Conservation (phyloP, 1,140 invertebrate genomes). For the Drosophila punjabiensis region DNA sequence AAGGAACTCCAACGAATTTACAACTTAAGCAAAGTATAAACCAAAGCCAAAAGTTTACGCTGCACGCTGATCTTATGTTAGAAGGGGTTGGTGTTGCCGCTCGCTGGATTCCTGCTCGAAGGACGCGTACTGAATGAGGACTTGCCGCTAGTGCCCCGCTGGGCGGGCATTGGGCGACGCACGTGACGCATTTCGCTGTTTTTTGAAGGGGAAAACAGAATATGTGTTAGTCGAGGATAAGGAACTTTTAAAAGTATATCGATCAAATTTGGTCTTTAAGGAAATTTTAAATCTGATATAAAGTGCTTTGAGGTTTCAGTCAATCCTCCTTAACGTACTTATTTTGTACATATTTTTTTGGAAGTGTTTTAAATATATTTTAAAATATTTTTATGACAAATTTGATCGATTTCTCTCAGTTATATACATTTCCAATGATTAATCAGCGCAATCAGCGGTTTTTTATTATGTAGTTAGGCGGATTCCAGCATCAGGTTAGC, state of each 20-base stretch:
- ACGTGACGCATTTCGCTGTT: constrained; percentile 87
- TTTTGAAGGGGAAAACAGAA: constrained; percentile 4
- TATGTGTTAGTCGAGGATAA: constrained; percentile 31
- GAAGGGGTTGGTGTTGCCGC: constrained; percentile 83
- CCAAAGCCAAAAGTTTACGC: constrained; percentile 85
- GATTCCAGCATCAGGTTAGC: constrained; percentile 66
- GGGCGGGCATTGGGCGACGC: constrained; percentile 84
- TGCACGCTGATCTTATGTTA: constrained; percentile 86
- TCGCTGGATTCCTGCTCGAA: constrained; percentile 82
- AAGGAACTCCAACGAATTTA: constrained; percentile 70
- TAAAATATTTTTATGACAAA: background rate
- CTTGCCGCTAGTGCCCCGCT: constrained; percentile 82
- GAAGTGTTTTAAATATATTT: no score
- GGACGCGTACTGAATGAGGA: constrained; percentile 81
- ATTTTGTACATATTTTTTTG: no score
- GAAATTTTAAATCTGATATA: background rate
- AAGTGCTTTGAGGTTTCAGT: background rate
- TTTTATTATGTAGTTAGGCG: constrained; percentile 48
- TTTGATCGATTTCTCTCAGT: constrained; percentile 6
- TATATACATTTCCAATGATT: constrained; percentile 3
- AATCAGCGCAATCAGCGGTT: constrained; percentile 36
- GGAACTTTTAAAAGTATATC: background rate
- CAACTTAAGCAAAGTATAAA: constrained; percentile 86
- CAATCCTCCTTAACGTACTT: background rate
- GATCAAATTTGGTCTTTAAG: background rate